Conservation (phyloP, 2,888 invertebrate genomes). For the Herminia tarsipennalis region DNA sequence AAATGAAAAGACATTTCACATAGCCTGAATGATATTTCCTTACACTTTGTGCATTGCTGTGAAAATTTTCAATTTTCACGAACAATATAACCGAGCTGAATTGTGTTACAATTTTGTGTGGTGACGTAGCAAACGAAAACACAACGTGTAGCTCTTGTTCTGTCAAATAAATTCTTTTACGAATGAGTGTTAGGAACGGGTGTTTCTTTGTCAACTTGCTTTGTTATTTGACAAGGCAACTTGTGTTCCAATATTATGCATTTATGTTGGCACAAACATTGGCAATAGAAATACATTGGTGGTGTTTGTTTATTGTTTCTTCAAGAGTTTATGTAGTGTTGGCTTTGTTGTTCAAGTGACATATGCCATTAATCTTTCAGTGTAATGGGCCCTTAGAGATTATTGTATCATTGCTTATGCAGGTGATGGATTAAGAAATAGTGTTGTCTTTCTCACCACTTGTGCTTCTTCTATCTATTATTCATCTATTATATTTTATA, state of each 20-base stretch:
- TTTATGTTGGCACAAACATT: slow-evolving; percentile 4
- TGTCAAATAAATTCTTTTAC: slow-evolving; percentile 45
- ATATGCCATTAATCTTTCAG: too few relatives aligned
- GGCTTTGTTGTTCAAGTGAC: too few relatives aligned
- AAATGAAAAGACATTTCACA: slow-evolving; percentile 46
- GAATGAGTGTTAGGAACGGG: slow-evolving; percentile 34
- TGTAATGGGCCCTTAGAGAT: too few relatives aligned
- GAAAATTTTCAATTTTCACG: slow-evolving; percentile 60
- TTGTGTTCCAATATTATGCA: slow-evolving; percentile 17
- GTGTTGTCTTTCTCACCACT: neutral
- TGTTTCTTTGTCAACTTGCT: slow-evolving; percentile 25
- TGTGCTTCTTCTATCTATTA: neutral
- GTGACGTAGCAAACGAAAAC: slow-evolving; percentile 29
- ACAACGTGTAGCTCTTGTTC: slow-evolving; percentile 33
- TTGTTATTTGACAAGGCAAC: slow-evolving; percentile 29
- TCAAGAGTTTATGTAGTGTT: too few relatives aligned
- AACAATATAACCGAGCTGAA: slow-evolving; percentile 48
- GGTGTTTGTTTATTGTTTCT: slow-evolving; percentile 2
- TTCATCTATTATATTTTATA: too few relatives aligned
- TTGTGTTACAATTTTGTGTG: slow-evolving; percentile 39
- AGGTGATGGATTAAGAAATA: too few relatives aligned
- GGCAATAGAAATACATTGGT: neutral
- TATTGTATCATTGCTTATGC: too few relatives aligned
- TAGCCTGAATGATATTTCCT: slow-evolving; percentile 54
- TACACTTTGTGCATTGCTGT: slow-evolving; percentile 45